Conservation (phyloP, 2,113 vertebrate genomes). For the Raja brachyura region DNA sequence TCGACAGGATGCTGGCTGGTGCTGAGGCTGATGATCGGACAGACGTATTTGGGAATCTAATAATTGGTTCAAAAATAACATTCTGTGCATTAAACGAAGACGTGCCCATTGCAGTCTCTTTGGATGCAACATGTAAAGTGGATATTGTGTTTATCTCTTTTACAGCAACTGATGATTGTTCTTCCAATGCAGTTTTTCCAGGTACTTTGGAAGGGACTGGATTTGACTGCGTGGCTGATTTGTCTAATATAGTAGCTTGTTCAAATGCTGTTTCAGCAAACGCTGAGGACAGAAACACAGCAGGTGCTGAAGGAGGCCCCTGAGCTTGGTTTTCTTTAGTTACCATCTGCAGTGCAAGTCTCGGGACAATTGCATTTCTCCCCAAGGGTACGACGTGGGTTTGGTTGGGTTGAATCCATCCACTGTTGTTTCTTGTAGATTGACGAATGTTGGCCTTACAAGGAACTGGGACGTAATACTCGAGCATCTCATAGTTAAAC, state of each 20-base stretch:
- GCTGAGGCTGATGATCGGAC: not conserved
- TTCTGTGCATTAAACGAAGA: not conserved
- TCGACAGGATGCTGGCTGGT: not conserved
- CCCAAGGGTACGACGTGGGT: too few species aligned
- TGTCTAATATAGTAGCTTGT: not conserved
- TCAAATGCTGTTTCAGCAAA: not conserved
- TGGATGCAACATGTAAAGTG: not conserved
- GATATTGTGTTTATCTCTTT: too few species aligned
- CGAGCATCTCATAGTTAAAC: slow-evolving; percentile 31
- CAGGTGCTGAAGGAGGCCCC: not conserved
- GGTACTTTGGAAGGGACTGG: not conserved
- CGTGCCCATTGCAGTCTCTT: not conserved
- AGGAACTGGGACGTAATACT: not conserved
- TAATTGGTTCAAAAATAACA: not conserved
- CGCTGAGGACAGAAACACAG: not conserved
- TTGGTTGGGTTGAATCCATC: not conserved
- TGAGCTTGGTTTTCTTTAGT: not conserved
- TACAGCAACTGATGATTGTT: not conserved
- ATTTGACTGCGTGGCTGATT: not conserved
- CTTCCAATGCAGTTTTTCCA: not conserved
- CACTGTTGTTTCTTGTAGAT: not conserved
- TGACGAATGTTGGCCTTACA: not conserved
- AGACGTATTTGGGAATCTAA: not conserved
- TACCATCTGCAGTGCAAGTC: not conserved
- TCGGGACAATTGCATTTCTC: not conserved